Evolutionary conservation across 2,888 invertebrate genomes (phyloP).

Genomic region (Eupithecia tripunctaria): DNA sequence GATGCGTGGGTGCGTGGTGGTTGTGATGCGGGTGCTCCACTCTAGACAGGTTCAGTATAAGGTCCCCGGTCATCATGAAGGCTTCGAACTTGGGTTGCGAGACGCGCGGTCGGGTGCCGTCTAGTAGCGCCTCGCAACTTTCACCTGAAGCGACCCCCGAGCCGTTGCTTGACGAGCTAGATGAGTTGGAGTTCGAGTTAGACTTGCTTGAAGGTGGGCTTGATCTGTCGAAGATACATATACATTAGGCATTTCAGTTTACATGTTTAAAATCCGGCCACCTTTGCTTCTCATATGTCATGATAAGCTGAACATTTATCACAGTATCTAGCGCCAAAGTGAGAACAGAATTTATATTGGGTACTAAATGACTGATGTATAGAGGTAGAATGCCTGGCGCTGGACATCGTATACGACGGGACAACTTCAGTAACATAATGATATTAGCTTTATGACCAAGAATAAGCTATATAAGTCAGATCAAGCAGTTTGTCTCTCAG

Average conservation of each 20-base stretch:
- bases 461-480: too few relatives aligned
- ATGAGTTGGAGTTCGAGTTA: constrained; percentile 70
- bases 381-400: background rate
- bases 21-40: constrained; percentile 88
- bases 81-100: constrained; percentile 91
- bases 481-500: too few relatives aligned
- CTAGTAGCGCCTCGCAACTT: constrained; percentile 77
- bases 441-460: too few relatives aligned
- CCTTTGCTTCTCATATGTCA: background rate
- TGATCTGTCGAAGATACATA: constrained; percentile 61
- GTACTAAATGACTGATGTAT: background rate
- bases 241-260: background rate
- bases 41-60: constrained; percentile 95
- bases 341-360: background rate
- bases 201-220: constrained; percentile 78
- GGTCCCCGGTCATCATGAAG: constrained; percentile 99
- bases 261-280: background rate
- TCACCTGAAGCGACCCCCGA: constrained; percentile 83
- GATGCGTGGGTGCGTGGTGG: constrained; percentile 79
- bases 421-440: too few relatives aligned
- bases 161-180: constrained; percentile 77
- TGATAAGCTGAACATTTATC: background rate
- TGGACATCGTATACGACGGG: too few relatives aligned
- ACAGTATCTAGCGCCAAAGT: background rate
- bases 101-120: constrained; percentile 67